Conservation (phyloP, 92 coral and sea anemone genomes). For the Parazoanthus atlanticus region DNA sequence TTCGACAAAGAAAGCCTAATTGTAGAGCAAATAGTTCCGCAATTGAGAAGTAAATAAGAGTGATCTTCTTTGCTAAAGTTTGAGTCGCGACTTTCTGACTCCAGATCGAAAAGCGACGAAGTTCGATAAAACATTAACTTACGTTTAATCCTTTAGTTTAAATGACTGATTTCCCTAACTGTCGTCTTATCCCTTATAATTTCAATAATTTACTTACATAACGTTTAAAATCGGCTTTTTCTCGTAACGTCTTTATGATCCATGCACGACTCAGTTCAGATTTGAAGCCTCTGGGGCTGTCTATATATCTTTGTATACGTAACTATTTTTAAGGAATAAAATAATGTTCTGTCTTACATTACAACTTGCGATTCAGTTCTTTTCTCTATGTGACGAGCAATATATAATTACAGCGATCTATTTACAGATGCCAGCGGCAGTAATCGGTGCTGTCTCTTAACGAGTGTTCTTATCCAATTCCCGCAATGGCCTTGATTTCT, state of each 20-base stretch:
- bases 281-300: conserved; percentile 30
- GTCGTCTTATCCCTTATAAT: conserved; percentile 44
- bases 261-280: neutral
- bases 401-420: conserved; percentile 44
- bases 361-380: conserved; percentile 18
- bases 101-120: conserved; percentile 18
- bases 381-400: conserved; percentile 37
- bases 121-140: conserved; percentile 29
- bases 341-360: conserved; percentile 32
- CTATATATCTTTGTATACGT: conserved; percentile 34
- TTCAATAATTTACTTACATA: conserved; percentile 44
- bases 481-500: conserved; percentile 99
- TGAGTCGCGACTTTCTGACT: conserved; percentile 37
- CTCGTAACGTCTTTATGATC: conserved; percentile 1
- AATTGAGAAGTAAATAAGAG: conserved; percentile 38
- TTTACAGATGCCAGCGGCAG: conserved; percentile 46
- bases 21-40: conserved; percentile 51
- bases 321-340: conserved; percentile 35
- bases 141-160: conserved; percentile 9
- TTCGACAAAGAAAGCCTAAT: conserved; percentile 49
- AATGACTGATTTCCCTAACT: conserved; percentile 28
- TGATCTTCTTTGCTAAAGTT: neutral
- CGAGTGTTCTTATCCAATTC: conserved; percentile 73
- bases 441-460: conserved; percentile 28
- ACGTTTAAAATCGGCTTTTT: conserved; percentile 19